Base-by-base conservation (phyloP, 2,888 invertebrate genomes). In the Cephus rjabovi region DNA sequence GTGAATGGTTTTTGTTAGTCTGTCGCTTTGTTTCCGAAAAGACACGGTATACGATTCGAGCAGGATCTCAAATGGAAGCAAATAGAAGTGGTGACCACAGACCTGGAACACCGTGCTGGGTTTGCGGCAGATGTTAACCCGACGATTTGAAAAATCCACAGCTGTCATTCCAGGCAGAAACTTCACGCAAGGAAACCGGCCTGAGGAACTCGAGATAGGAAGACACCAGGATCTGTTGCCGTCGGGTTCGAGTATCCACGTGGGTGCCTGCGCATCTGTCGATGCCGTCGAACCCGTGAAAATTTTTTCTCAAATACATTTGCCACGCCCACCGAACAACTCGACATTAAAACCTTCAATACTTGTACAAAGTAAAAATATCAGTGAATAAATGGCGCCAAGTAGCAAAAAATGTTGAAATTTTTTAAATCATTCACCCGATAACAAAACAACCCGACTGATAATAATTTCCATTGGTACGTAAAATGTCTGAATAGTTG, bases 71-170 rank as follows among this genome's bases (percentile, higher is more conserved):
- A 56, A 56, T 56, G 56, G 56, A 56, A 56, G 56, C 23, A 56
- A 56, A 56, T 56, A 15, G 56, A 56, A 23, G 56, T 56, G 56
- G 56, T 56, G 56, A 56, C 56, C 56, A 56, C 23, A 23, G 56
- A 56, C 56, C 56, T 23, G 56, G 56, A 56, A 15, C 56, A 56
- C 23, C 23, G 23, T 56, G 56, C 56, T 9, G 56, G 23, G 56
- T 56, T 74, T 74, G 68, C 76, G 74, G 81, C 81, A 81, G 81
- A 81, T 81, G 81, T 71, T 78, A 77, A 77, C 81, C 78, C 73
- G 76, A 33, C 76, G 40, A 69, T 31, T 37, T 56, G 11, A 40
- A 70, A 56, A 30, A 74, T 34, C 37, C 40, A 73, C 37, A 35
- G 37, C 75, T 74, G 74, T 56, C 34, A 71, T 34, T 76, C 69